Conservation (phyloP, 2,888 invertebrate genomes). For the Conchocele bisecta region DNA sequence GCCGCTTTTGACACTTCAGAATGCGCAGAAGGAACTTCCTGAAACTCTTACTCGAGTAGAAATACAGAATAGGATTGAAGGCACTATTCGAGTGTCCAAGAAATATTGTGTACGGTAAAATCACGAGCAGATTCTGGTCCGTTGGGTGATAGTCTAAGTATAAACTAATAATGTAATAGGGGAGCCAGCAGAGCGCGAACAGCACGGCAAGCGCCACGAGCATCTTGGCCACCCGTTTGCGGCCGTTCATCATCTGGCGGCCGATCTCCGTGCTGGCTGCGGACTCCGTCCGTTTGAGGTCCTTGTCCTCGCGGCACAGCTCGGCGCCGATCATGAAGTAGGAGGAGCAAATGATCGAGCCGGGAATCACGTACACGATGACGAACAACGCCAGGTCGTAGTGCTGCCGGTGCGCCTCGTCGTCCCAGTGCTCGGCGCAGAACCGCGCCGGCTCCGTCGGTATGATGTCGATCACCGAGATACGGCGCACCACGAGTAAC, state of each 20-base stretch:
- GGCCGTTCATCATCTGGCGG: conserved; percentile 85
- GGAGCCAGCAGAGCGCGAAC: conserved; percentile 91
- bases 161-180: conserved; percentile 88
- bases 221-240: conserved; percentile 90
- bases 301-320: conserved; percentile 77
- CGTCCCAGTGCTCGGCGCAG: conserved; percentile 87
- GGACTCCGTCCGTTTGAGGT: conserved; percentile 71
- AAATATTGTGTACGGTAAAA: conserved; percentile 87
- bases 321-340: conserved; percentile 84
- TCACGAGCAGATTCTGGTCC: conserved; percentile 78
- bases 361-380: conserved; percentile 90
- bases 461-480: conserved; percentile 64
- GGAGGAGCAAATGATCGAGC: conserved; percentile 83
- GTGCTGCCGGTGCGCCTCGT: conserved; percentile 84
- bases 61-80: conserved; percentile 90
- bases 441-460: conserved; percentile 80
- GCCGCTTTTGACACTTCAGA: conserved; percentile 59
- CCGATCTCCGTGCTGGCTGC: conserved; percentile 67
- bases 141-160: conserved; percentile 85
- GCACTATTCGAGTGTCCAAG: conserved; percentile 91
- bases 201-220: conserved; percentile 88
- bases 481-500: conserved; percentile 84
- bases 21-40: conserved; percentile 85
- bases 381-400: conserved; percentile 89
- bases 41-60: conserved; percentile 89